Percentiles rank a stretch among this genome's conserved stretches.
Conservation (phyloP, 2,797 vertebrate species). For the Propithecus deckenii region DNA sequence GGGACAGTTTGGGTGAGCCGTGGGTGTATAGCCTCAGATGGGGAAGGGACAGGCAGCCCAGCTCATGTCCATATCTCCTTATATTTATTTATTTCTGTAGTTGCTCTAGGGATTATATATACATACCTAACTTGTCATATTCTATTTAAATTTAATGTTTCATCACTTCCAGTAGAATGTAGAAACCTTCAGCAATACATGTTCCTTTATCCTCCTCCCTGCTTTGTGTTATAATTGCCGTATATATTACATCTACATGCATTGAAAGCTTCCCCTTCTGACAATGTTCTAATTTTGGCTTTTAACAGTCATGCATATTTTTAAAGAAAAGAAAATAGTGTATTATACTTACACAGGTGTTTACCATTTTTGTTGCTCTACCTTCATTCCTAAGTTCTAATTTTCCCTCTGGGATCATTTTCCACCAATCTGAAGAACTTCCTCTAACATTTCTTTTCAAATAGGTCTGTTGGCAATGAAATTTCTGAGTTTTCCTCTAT, state of each 20-base stretch:
- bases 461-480: background rate
- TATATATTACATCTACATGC: background rate
- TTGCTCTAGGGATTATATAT: background rate
- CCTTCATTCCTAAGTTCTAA: background rate
- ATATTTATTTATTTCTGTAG: background rate
- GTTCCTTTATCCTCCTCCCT: background rate
- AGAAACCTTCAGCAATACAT: background rate
- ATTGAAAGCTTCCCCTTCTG: background rate
- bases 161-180: background rate
- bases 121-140: background rate
- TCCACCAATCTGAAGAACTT: background rate
- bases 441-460: background rate
- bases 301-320: background rate
- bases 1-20: background rate
- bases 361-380: conserved; percentile 5
- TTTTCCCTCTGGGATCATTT: background rate
- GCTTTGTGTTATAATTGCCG: background rate
- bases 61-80: background rate
- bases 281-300: background rate
- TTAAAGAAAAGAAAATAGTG: background rate
- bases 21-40: background rate
- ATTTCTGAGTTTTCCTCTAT: background rate
- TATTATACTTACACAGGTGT: background rate
- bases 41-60: background rate
- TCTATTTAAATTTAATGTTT: background rate